Percentiles rank a stretch among this genome's conserved stretches.
Conservation (phyloP, 2,113 vertebrate species). For the Anoura caudifer region DNA sequence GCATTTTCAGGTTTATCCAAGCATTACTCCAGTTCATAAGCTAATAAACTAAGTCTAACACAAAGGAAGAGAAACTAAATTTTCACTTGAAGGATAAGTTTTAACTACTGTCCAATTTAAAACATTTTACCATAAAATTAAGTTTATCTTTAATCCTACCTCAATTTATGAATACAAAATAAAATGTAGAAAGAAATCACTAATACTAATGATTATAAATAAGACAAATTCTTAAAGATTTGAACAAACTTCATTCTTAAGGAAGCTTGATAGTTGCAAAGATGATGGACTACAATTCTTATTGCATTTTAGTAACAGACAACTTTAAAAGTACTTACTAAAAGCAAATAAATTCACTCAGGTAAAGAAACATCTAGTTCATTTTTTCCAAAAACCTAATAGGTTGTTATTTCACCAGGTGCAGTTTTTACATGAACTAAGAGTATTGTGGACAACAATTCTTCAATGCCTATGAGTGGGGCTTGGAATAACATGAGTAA, state of each 20-base stretch:
- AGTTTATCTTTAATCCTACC: background rate
- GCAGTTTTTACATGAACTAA: background rate
- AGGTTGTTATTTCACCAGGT: background rate
- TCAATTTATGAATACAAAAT: background rate
- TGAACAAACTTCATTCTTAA: background rate
- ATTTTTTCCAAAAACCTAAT: background rate
- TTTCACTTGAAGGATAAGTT: constrained; percentile 1
- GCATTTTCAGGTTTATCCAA: background rate
- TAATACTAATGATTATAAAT: background rate
- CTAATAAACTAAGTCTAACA: background rate
- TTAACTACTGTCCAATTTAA: background rate
- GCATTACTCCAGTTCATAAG: background rate
- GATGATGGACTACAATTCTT: background rate
- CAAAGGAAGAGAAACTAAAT: background rate
- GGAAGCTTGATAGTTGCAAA: background rate
- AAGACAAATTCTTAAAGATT: background rate
- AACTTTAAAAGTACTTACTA: background rate
- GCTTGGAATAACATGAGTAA: background rate
- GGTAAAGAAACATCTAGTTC: background rate
- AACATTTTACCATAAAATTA: background rate
- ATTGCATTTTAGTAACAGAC: background rate
- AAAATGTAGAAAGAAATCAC: background rate
- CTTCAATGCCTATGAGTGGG: background rate
- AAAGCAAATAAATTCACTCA: background rate
- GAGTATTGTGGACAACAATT: background rate